Evolutionary conservation across 2,113 vertebrate genomes (phyloP).

Genomic region (Daubentonia madagascariensis): DNA sequence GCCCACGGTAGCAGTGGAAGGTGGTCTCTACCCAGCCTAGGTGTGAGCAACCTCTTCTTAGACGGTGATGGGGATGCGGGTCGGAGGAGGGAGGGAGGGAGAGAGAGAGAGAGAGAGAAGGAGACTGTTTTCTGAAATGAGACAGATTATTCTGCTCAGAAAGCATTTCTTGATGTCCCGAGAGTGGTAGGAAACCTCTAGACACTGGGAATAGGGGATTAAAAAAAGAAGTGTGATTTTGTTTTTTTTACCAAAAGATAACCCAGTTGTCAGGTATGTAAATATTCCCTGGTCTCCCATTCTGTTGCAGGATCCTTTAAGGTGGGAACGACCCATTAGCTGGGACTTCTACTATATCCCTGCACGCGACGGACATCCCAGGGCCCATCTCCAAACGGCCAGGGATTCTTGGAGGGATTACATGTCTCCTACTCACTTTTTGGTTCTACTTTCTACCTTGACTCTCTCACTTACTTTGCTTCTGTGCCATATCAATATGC

Average conservation of each 20-base stretch:
- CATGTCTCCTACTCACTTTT: background rate
- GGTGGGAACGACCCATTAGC: background rate
- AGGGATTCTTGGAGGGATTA: background rate
- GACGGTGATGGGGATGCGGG: no score
- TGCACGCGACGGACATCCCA: background rate
- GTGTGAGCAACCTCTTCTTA: background rate
- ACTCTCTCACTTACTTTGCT: background rate
- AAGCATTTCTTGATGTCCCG: background rate
- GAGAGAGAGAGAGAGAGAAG: background rate
- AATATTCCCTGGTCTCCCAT: background rate
- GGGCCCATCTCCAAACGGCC: background rate
- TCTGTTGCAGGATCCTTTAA: background rate
- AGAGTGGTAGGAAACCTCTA: background rate
- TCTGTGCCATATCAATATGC: background rate
- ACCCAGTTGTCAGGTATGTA: background rate
- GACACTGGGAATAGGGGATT: background rate
- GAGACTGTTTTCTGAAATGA: background rate
- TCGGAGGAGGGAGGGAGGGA: no score
- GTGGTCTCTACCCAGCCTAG: no score
- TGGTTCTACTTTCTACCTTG: background rate
- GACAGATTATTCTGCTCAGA: background rate
- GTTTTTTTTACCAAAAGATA: background rate
- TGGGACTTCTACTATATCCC: fast-evolving
- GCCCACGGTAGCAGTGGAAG: background rate
- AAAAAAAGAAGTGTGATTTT: background rate